These are phyloP conservation scores for Montifringilla adamsi DNA, from an alignment of 2,113 vertebrate genomes.

Conservation along the genomic window DNA sequence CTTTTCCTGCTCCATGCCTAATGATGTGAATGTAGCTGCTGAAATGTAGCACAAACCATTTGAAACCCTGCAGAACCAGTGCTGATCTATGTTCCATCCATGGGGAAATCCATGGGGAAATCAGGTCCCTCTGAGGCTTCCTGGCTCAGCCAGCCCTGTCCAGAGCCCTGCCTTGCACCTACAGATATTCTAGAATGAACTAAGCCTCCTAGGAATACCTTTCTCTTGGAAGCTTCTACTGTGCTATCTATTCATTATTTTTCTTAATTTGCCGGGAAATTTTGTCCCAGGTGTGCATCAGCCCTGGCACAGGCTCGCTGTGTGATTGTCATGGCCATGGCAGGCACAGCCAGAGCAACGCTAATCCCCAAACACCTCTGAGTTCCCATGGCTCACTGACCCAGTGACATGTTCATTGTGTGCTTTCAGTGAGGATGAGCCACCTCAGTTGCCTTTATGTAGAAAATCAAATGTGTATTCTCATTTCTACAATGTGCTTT, in stretches of 20 bases:
- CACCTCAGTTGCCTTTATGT: background rate
- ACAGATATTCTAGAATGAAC: background rate
- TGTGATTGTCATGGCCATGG: no score
- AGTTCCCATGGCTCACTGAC: accelerated
- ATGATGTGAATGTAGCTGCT: accelerated
- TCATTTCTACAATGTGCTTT: background rate
- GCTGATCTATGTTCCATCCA: background rate
- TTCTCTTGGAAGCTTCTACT: background rate
- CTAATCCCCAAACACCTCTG: background rate
- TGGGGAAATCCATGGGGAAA: background rate
- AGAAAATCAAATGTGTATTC: background rate
- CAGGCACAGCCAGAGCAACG: background rate
- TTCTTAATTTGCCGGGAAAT: background rate
- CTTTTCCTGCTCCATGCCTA: background rate
- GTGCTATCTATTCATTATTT: background rate
- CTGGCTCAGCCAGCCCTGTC: background rate
- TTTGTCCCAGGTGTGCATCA: background rate
- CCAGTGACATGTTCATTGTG: accelerated
- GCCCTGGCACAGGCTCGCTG: background rate
- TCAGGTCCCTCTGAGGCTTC: background rate
- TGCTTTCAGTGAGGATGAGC: background rate
- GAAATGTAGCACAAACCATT: background rate
- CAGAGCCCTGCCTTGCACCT: background rate
- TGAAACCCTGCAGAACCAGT: background rate
- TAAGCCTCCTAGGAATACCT: background rate